Conservation (phyloP, 2,797 vertebrate species). For the Leucoraja ocellata region DNA sequence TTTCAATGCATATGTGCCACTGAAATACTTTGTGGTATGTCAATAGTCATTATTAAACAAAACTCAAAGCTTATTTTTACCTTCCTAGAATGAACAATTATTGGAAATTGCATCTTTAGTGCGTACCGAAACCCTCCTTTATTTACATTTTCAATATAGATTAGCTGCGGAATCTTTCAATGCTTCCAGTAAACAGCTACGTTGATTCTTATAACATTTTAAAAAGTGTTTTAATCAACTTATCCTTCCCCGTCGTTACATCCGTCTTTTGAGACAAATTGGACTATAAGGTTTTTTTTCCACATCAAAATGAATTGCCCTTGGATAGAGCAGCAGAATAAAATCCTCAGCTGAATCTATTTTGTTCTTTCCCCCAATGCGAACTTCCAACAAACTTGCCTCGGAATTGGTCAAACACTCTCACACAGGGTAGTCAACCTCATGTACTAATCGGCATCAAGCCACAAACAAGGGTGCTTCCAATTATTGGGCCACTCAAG, state of each 20-base stretch:
- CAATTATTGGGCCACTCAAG: neutral
- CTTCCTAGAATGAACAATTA: neutral
- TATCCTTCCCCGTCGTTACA: neutral
- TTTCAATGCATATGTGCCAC: neutral
- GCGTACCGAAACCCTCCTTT: neutral
- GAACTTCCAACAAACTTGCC: neutral
- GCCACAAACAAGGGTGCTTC: neutral
- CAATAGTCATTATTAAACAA: constrained; percentile 10
- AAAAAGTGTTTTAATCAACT: neutral
- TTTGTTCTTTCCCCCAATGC: neutral
- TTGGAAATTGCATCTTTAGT: neutral
- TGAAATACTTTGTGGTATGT: neutral
- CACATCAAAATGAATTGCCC: neutral
- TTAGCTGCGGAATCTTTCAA: constrained; percentile 2
- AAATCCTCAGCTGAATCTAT: neutral
- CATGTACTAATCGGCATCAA: neutral
- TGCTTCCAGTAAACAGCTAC: neutral
- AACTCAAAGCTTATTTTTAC: neutral
- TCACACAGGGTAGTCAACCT: neutral
- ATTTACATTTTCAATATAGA: neutral
- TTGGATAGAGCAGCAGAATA: neutral
- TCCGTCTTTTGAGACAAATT: neutral
- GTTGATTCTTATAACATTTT: too few relatives aligned
- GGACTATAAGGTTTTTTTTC: neutral
- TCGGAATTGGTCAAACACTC: neutral